Evolutionary conservation across 2,888 invertebrate genomes (phyloP), one percentile per base, ranked within the genome.

Genomic region (Rhagonycha lutea): DNA sequence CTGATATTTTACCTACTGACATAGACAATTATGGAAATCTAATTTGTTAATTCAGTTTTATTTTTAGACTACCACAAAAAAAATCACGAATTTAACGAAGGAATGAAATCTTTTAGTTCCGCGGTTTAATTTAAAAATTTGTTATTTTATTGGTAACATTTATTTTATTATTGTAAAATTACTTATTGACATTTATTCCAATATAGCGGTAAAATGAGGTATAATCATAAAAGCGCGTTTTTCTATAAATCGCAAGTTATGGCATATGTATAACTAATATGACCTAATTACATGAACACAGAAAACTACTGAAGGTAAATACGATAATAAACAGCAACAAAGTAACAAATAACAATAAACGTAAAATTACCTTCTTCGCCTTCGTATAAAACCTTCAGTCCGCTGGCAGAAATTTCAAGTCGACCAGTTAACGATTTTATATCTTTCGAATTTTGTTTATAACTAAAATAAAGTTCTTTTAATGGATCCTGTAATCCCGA

Each of bases 401-500:
- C 95, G 71, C 90, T 89, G 81, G 90, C 89, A 1, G 93, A 92
- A 80, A 94, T 94, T 86, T 93, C 92, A 85, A 94, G 84, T 79
- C 90, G 85, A n/a, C 92, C 92, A 7, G 90, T 90, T 60, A 91
- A 85, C 14, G 88, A 84, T 78, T 89, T 89, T 86, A 90, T 91
- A 79, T 90, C 88, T 80, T 89, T 89, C 24, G 84, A 84, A 75
- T 89, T 90, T 85, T 88, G 90, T 86, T 91, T 90, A 81, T 92
- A 92, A 0, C 90, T 88, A 81, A 92, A 89, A 86, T 95, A 95
- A 29, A 95, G 88, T 80, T 94, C 92, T 84, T 92, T 92, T 8
- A 97, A 89, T 0, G 96, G 96, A 72, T 91, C 91, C 86, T 97
- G 96, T 28, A 97, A 89, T 11, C 96, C 96, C 23, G 94, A 91